Evolutionary conservation across 1,140 invertebrate species (phyloP).

Genomic region (Trypoxylus dichotomus): DNA sequence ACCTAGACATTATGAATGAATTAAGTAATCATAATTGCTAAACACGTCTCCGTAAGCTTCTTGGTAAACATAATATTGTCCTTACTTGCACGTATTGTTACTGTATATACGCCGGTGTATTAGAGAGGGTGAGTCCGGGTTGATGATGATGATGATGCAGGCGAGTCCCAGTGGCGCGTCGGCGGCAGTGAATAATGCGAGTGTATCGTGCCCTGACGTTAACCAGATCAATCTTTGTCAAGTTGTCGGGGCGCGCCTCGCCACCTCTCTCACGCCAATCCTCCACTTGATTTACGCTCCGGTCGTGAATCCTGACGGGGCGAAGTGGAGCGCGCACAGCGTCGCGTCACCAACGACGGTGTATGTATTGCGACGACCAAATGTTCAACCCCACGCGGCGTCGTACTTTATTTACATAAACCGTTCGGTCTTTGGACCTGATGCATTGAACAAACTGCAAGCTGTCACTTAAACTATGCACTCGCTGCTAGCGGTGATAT

Average conservation of each 20-base stretch:
- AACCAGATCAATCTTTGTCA: slow-evolving; percentile 48
- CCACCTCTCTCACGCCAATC: slow-evolving; percentile 45
- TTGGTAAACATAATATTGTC: not conserved
- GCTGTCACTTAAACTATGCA: not conserved
- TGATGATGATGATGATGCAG: slow-evolving; percentile 6
- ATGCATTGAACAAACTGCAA: not conserved
- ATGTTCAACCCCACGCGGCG: not conserved
- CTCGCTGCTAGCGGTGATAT: not conserved
- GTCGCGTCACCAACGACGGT: not conserved
- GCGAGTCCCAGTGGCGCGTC: slow-evolving; percentile 29
- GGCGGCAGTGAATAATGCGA: slow-evolving; percentile 47
- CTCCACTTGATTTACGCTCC: slow-evolving; percentile 47
- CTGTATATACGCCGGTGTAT: not conserved
- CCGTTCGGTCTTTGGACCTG: not conserved
- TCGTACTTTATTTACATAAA: not conserved
- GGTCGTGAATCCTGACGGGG: not conserved
- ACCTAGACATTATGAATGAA: too few relatives aligned
- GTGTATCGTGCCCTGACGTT: slow-evolving; percentile 45
- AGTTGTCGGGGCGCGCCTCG: slow-evolving; percentile 46
- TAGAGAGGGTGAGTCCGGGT: not conserved
- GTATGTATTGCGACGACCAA: not conserved
- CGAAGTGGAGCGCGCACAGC: not conserved
- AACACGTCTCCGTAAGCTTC: too few relatives aligned
- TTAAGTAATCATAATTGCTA: too few relatives aligned
- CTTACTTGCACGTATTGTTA: not conserved